Percentiles rank a stretch among this genome's conserved stretches.
Evolutionary conservation across 2,888 invertebrate genomes (phyloP).

Genomic region (Hemicrepidius hirtus): DNA sequence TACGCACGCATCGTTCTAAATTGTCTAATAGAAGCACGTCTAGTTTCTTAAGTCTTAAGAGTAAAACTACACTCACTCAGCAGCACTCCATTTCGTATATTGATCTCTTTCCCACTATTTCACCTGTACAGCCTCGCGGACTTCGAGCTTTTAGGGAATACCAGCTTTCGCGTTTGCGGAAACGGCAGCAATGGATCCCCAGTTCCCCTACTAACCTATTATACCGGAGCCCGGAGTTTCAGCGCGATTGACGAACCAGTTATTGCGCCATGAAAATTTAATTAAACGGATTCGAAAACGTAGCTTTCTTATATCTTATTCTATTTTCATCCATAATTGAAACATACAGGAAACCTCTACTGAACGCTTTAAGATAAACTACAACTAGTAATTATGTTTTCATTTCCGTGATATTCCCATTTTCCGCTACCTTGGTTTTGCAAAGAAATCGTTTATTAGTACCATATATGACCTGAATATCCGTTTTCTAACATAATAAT

Average conservation of each 20-base stretch:
- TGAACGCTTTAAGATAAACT: background rate
- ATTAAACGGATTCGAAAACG: conserved; percentile 11
- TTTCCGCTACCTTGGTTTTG: background rate
- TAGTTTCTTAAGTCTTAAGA: conserved; percentile 46
- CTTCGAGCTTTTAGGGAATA: conserved; percentile 53
- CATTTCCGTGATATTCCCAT: background rate
- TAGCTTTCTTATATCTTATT: conserved; percentile 8
- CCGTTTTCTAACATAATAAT: conserved; percentile 26
- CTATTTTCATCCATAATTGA: background rate
- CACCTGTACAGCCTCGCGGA: conserved; percentile 58
- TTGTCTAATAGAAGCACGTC: conserved; percentile 46
- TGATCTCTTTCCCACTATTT: conserved; percentile 62
- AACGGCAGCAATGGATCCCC: conserved; percentile 50
- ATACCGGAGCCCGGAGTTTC: conserved; percentile 44
- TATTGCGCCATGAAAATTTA: conserved; percentile 51
- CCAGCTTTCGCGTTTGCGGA: conserved; percentile 51
- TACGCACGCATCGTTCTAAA: conserved; percentile 48
- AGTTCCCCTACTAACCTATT: conserved; percentile 55
- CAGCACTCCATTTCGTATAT: conserved; percentile 60
- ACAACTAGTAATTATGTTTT: conserved; percentile 9
- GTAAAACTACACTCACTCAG: conserved; percentile 52
- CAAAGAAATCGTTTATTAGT: background rate
- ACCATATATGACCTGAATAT: conserved; percentile 11
- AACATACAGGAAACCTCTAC: background rate
- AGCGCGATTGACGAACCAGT: conserved; percentile 47